phyloP scores from a whole-genome alignment of 2,113 vertebrate species.

The Lipotes vexillifer region DNA sequence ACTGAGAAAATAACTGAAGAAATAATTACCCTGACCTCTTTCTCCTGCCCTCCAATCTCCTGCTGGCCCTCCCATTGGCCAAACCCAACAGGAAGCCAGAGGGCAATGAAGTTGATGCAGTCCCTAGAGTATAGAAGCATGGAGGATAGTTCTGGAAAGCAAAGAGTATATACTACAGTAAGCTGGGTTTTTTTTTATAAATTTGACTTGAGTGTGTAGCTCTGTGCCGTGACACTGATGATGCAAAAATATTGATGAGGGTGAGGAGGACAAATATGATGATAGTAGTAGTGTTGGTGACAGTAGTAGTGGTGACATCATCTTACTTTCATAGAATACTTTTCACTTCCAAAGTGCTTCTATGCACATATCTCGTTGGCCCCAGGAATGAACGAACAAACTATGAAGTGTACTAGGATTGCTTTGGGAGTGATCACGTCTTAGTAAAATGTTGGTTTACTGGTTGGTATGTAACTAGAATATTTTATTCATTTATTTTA shows the following conservation, averaged over 20 bases:
- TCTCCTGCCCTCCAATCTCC: neutral
- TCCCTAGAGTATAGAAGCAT: neutral
- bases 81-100: neutral
- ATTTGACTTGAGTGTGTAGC: neutral
- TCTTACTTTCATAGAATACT: neutral
- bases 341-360: neutral
- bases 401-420: neutral
- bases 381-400: neutral
- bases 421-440: neutral
- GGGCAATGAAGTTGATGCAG: neutral
- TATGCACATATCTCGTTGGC: neutral
- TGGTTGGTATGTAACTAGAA: neutral
- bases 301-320: neutral
- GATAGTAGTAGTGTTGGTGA: neutral
- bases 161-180: neutral
- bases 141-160: neutral
- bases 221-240: neutral
- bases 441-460: neutral
- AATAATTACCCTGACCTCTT: neutral
- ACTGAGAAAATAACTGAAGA: neutral
- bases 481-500: neutral
- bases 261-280: neutral
- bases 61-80: neutral
- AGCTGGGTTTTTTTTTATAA: neutral
- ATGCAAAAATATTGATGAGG: neutral